These are phyloP conservation scores for Pteromalus puparum DNA, from an alignment of 1,140 invertebrate genomes.

Conservation along the genomic window DNA sequence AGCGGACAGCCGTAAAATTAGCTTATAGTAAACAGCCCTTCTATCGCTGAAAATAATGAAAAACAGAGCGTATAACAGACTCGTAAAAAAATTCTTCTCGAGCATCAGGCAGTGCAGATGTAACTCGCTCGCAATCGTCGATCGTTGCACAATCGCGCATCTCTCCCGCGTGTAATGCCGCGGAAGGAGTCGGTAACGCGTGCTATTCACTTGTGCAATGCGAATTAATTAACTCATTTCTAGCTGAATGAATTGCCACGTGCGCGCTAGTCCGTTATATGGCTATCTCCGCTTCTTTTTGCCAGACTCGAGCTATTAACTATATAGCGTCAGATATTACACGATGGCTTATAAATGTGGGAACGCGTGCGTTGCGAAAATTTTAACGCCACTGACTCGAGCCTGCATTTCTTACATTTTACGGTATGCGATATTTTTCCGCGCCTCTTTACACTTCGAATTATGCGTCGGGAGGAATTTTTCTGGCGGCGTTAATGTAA, in stretches of 20 bases:
- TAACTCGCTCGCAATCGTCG: neutral
- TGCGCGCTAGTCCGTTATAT: neutral
- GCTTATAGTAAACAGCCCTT: conserved; percentile 18
- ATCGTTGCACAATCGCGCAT: conserved; percentile 27
- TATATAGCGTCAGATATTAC: neutral
- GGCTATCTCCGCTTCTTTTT: neutral
- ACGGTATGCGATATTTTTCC: neutral
- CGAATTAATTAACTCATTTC: conserved; percentile 1
- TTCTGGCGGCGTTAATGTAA: neutral
- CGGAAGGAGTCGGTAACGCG: neutral
- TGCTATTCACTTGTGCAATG: neutral
- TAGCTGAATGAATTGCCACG: neutral
- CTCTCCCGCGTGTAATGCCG: neutral
- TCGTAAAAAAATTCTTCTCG: conserved; percentile 10
- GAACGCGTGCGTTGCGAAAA: neutral
- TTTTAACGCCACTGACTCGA: neutral
- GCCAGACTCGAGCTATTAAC: neutral
- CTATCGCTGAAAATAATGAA: neutral
- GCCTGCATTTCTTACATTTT: neutral
- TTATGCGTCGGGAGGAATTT: neutral
- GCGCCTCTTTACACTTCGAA: neutral
- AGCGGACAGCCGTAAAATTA: conserved; percentile 28
- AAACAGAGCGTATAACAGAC: neutral
- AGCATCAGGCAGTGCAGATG: neutral
- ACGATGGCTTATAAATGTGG: neutral